Conservation (phyloP, 2,888 invertebrate species). For the Bombyx huttoni region DNA sequence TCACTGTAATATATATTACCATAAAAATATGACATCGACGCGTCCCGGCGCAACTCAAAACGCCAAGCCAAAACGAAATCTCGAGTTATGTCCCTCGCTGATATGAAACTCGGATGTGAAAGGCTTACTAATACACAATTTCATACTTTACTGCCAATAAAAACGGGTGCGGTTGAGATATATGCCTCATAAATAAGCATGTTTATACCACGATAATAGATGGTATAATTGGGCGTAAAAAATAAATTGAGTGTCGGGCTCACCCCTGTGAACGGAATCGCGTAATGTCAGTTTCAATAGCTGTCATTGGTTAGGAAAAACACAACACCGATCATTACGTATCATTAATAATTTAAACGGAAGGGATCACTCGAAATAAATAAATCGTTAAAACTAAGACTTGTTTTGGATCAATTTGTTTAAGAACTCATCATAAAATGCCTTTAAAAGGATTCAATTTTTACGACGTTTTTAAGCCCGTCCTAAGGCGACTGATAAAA, state of each 20-base stretch:
- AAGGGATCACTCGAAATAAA: background rate
- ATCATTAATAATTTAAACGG: background rate
- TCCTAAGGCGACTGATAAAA: too few relatives aligned
- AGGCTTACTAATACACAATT: constrained; percentile 61
- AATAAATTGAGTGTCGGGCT: constrained; percentile 33
- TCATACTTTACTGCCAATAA: constrained; percentile 64
- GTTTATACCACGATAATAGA: constrained; percentile 55
- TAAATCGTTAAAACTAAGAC: too few relatives aligned
- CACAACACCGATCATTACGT: background rate
- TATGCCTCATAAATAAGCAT: constrained; percentile 50
- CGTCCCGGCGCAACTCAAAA: constrained; percentile 43
- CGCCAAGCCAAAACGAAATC: constrained; percentile 52
- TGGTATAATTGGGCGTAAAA: constrained; percentile 58
- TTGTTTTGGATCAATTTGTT: too few relatives aligned
- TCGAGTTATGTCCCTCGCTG: constrained; percentile 45
- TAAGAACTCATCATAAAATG: too few relatives aligned
- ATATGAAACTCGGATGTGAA: constrained; percentile 53
- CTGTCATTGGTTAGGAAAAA: constrained; percentile 29
- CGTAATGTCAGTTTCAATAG: constrained; percentile 12
- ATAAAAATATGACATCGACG: constrained; percentile 52
- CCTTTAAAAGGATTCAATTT: too few relatives aligned
- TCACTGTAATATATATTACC: constrained; percentile 40
- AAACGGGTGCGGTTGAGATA: constrained; percentile 40
- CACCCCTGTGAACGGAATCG: constrained; percentile 24
- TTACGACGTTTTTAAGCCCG: too few relatives aligned